Conservation (phyloP, 2,113 vertebrate species). For the Dasyornis broadbenti region DNA sequence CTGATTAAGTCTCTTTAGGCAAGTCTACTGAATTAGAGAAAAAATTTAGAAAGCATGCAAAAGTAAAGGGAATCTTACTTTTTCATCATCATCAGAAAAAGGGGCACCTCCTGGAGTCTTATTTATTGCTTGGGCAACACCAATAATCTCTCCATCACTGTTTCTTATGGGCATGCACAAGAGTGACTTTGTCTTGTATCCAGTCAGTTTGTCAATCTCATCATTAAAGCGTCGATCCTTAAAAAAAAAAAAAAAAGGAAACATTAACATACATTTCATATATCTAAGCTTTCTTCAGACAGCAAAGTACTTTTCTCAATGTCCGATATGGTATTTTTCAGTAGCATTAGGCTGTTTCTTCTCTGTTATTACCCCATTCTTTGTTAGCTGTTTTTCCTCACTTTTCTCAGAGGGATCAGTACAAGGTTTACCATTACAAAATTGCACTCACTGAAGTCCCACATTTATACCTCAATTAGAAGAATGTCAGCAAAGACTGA, state of each 20-base stretch:
- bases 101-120: constrained; percentile 88
- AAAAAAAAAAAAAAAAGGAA: constrained; percentile 33
- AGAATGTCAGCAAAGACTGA: not conserved
- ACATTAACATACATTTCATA: not conserved
- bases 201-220: constrained; percentile 97
- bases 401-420: not conserved
- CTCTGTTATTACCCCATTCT: not conserved
- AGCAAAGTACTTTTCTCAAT: not conserved
- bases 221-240: constrained; percentile 97
- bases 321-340: not conserved
- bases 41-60: not conserved
- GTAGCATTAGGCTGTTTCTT: not conserved
- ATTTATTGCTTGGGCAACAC: constrained; percentile 97
- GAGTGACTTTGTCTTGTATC: constrained; percentile 97
- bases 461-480: not conserved
- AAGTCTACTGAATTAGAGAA: not conserved
- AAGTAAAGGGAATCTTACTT: constrained; percentile 75
- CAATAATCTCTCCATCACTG: constrained; percentile 95
- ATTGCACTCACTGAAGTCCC: not conserved
- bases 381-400: not conserved
- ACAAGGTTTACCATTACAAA: not conserved
- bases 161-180: constrained; percentile 95
- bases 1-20: not conserved
- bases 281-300: not conserved
- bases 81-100: constrained; percentile 95